Base-by-base conservation (phyloP, 2,797 vertebrate species). In the Halcyon chelicuti region DNA sequence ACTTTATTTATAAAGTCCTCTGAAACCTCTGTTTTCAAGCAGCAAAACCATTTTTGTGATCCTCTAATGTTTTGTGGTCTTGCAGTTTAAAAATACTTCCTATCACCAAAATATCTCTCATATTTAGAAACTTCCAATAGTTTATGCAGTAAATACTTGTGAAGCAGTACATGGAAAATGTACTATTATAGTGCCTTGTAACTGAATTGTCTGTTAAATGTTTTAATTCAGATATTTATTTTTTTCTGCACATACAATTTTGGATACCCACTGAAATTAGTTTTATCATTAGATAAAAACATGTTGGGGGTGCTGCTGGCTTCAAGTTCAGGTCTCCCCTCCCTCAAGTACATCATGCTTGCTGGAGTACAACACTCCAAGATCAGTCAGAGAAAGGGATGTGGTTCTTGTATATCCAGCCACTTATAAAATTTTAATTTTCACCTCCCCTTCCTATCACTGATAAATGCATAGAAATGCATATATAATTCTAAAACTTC, bases 381-480 rank as follows among this genome's bases (percentile, higher is more conserved):
- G 25, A 71, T 29, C 33, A n/a, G 51, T 60, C 65, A 72, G 51
- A 67, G 52, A 23, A 63, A 49, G 51, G 26, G 14, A 35, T 42
- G 31, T 47, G 35, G 55, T 54, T 49, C 46, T 74, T 70, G 1
- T 23, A 14, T 60, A 22, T 77, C 29, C 61, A 60, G 35, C 37
- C 63, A 26, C 14, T 66, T 82, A 42, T 5, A 62, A 73, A 94
- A 68, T 72, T 29, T 37, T 82, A 3, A 0, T 28, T 19, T 75
- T 84, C 42, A 46, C 28, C 14, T 80, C n/a, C 18, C 29, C 33
- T 77, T 23, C 5, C 46, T 63, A 31, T 80, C 57, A 55, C 16
- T 83, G 46, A 47, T 71, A 79, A 76, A 76, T 76, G 58, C 57
- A 47, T 17, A 77, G 29, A 85, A 78, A 93, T 76, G 35, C 26